Evolutionary conservation across 2,113 vertebrate species (phyloP), one percentile per base, ranked within the genome.

Genomic region (Psettodes erumei): DNA sequence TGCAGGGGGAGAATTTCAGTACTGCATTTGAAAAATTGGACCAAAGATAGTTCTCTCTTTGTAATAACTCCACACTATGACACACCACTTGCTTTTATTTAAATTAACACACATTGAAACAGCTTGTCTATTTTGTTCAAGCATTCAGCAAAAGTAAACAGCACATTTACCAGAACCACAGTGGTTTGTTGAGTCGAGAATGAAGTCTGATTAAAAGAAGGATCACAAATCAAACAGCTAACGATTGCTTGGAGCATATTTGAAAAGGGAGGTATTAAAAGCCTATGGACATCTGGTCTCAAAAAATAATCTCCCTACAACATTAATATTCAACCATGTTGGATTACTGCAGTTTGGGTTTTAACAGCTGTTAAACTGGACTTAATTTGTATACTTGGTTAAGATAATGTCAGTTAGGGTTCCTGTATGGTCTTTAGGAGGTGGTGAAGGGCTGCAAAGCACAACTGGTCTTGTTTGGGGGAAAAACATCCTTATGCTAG

Each of bases 1-100:
- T 8, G 63, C 50, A 53, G 50, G 59, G 23, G 62, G 62, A 59
- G 71, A 23, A 25, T 58, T 82, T 84, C 68, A 79, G 60, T 40
- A 21, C 62, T 64, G 84, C 75, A 45, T 86, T 75, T 83, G 63
- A 86, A 83, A 88, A 83, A 78, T 85, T 80, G 92, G 93, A 94
- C 94, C 94, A 94, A 95, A 94, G 83, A 76, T 42, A 25, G 45
- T 67, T 81, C 33, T n/a, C 55, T 77, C 32, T 69, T 60, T 61
- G 42, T 23, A 38, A 18, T 23, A 28, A 50, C 48, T 63, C 35
- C 7, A 50, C 76, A 59, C 61, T 27, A 35, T 19, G 35, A 66
- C 58, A 42, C 48, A 48, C 32, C 19, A 32, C 62, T 37, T 45
- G 33, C 42, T 35, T 48, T 65, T 9, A 51, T 25, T 37, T 12